A percentile compares a stretch with the other conserved stretches of the same genome.
Evolutionary conservation across 1,140 invertebrate genomes (phyloP).

Genomic region (Tyrophagus putrescentiae): DNA sequence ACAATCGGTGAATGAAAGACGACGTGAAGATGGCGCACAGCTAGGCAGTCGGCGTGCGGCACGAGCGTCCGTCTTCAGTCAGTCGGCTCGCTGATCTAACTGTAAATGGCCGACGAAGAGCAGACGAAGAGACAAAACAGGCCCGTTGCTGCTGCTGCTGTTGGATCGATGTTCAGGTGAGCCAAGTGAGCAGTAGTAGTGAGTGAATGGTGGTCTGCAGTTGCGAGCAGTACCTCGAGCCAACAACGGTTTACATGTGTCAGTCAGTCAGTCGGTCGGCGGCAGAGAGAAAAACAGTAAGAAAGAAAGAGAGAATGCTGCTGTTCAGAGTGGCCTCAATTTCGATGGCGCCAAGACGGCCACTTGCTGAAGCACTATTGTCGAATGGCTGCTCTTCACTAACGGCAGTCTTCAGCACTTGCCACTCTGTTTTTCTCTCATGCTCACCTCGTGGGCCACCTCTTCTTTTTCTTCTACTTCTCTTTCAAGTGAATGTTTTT

Average conservation of each 20-base stretch:
- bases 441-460: too few species aligned
- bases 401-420: neutral
- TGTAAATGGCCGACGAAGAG: slow-evolving; percentile 5
- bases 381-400: too few species aligned
- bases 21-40: too few species aligned
- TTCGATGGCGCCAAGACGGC: neutral
- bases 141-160: neutral
- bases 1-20: neutral
- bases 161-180: too few species aligned
- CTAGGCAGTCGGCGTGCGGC: neutral
- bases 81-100: neutral
- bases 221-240: neutral
- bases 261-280: slow-evolving; percentile 7
- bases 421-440: too few species aligned
- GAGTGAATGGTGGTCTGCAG: too few species aligned
- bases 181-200: too few species aligned
- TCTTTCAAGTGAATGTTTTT: too few species aligned
- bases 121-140: neutral
- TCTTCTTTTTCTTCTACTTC: too few species aligned
- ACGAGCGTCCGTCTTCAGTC: neutral
- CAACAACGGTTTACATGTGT: slow-evolving; percentile 15
- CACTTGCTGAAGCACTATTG: too few species aligned
- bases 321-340: neutral
- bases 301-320: neutral
- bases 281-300: neutral